Evolutionary conservation across 2,113 vertebrate species (phyloP).

Genomic region (Reinhardtius hippoglossoides): DNA sequence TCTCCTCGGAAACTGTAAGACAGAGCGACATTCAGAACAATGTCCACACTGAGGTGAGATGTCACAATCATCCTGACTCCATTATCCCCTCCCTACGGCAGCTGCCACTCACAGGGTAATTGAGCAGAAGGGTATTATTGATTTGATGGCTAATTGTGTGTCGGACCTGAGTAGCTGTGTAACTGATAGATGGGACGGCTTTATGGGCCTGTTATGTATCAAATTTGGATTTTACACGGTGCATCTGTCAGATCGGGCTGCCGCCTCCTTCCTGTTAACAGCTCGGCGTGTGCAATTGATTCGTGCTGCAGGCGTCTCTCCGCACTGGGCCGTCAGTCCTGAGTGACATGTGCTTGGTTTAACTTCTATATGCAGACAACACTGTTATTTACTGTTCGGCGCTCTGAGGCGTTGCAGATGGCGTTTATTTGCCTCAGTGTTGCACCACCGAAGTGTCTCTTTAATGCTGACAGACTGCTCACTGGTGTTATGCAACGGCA

Average conservation of each 20-base stretch:
- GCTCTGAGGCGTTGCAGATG: slow-evolving; percentile 2
- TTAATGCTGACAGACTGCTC: slow-evolving; percentile 1
- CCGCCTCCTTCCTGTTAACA: slow-evolving; percentile 25
- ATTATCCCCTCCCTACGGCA: slow-evolving; percentile 46
- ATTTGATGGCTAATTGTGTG: slow-evolving; percentile 62
- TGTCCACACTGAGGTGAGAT: slow-evolving; percentile 37
- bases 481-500: background rate
- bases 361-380: slow-evolving; percentile 27
- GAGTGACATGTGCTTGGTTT: slow-evolving; percentile 23
- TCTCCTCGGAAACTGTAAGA: background rate
- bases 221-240: slow-evolving; percentile 37
- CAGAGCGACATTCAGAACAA: background rate
- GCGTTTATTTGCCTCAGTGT: slow-evolving; percentile 12
- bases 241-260: slow-evolving; percentile 46
- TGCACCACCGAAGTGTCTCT: background rate
- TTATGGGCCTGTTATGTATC: slow-evolving; percentile 35
- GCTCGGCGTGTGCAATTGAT: slow-evolving; percentile 52
- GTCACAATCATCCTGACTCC: slow-evolving; percentile 25
- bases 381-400: slow-evolving; percentile 18
- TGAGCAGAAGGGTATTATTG: slow-evolving; percentile 60
- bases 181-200: slow-evolving; percentile 39
- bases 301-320: slow-evolving; percentile 49
- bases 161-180: slow-evolving; percentile 25
- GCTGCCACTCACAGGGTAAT: slow-evolving; percentile 40
- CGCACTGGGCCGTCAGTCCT: slow-evolving; percentile 9